These are phyloP conservation scores for Yponomeuta plumbellus DNA, from an alignment of 2,888 invertebrate species.

Conservation along the genomic window DNA sequence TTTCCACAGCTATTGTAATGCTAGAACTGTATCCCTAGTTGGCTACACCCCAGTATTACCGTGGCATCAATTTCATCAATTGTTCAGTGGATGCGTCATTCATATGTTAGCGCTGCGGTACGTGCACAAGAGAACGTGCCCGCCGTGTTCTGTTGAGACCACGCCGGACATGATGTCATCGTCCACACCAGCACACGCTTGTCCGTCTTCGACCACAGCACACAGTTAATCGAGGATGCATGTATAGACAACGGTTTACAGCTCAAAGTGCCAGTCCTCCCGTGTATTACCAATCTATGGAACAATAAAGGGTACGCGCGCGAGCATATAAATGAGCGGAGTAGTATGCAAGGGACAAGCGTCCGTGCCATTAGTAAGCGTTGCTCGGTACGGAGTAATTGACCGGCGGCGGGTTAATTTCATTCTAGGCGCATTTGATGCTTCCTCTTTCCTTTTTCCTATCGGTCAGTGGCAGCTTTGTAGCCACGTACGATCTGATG, in stretches of 20 bases:
- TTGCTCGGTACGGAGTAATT: constrained; percentile 67
- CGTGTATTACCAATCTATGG: constrained; percentile 75
- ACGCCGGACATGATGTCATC: constrained; percentile 72
- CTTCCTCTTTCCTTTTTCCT: constrained; percentile 77
- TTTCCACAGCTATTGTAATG: neutral
- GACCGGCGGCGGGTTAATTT: constrained; percentile 72
- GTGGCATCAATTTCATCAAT: neutral
- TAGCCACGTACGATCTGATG: neutral
- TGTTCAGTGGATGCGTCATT: constrained; percentile 44
- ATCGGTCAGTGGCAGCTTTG: constrained; percentile 54
- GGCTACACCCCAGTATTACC: neutral
- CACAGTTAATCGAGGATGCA: constrained; percentile 71
- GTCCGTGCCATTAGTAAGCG: constrained; percentile 69
- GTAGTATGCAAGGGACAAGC: constrained; percentile 62
- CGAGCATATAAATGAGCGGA: constrained; percentile 68
- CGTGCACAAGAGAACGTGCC: constrained; percentile 51
- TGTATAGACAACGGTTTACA: constrained; percentile 74
- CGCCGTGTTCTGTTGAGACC: constrained; percentile 59
- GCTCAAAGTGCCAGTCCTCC: constrained; percentile 71
- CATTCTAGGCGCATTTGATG: constrained; percentile 69
- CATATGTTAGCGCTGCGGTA: constrained; percentile 38
- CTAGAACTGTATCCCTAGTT: constrained; percentile 2
- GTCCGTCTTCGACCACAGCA: constrained; percentile 52
- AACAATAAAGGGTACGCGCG: constrained; percentile 69
- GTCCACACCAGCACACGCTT: constrained; percentile 54